These are phyloP conservation scores for Otolemur crassicaudatus DNA, from an alignment of 2,797 vertebrate species.

Conservation along the genomic window DNA sequence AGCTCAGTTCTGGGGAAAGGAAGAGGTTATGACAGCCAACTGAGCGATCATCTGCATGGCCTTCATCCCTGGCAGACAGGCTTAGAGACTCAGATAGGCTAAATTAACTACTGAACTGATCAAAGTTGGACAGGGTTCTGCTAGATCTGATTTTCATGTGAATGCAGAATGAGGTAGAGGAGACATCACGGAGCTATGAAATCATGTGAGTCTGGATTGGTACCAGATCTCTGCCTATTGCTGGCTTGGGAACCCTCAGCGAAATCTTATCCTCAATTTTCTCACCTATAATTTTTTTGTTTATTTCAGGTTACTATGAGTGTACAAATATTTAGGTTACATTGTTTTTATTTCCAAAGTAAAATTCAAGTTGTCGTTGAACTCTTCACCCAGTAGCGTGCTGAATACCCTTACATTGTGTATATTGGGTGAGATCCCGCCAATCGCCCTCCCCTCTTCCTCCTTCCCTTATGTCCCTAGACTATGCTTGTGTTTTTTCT, in stretches of 20 bases:
- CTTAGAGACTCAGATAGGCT: background rate
- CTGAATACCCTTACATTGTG: no score
- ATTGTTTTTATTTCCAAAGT: no score
- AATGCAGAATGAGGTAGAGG: background rate
- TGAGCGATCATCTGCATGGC: background rate
- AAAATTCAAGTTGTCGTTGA: no score
- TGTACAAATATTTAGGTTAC: no score
- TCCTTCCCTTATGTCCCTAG: no score
- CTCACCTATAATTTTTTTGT: background rate
- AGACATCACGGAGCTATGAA: background rate
- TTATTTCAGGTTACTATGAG: no score
- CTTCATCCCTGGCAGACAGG: background rate
- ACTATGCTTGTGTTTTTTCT: no score
- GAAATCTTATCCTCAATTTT: background rate
- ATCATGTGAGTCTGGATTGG: background rate
- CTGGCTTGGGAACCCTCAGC: background rate
- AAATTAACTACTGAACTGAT: background rate
- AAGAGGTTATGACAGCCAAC: background rate
- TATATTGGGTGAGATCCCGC: no score
- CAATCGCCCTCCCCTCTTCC: no score
- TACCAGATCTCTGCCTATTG: background rate
- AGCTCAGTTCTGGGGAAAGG: background rate
- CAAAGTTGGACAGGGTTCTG: background rate
- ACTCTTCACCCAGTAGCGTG: no score
- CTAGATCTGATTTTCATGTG: background rate